phyloP scores from a whole-genome alignment of 2,888 invertebrate species.

The Odiellus spinosus region DNA sequence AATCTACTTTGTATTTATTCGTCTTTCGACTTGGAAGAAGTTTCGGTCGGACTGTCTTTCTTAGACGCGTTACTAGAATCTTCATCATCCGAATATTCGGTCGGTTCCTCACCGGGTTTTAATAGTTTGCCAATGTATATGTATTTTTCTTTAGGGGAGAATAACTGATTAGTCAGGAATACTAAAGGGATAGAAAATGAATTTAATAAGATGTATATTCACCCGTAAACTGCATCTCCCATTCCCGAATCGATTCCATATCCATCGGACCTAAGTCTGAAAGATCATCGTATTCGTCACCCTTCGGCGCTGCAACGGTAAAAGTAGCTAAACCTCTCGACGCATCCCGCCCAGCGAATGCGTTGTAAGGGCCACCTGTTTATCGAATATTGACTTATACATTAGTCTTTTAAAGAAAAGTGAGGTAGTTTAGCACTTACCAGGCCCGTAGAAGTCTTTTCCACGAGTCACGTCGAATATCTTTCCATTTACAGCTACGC shows the following conservation, averaged over 20 bases:
- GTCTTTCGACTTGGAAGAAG: too few relatives aligned
- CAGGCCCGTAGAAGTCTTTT: constrained; percentile 82
- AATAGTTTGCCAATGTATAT: constrained; percentile 74
- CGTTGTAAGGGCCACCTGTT: constrained; percentile 77
- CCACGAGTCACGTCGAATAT: constrained; percentile 89
- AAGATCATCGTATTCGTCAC: constrained; percentile 78
- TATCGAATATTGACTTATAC: background rate
- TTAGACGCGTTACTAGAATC: constrained; percentile 3
- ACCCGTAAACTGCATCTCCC: constrained; percentile 96
- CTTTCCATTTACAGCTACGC: constrained; percentile 84
- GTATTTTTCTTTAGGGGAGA: constrained; percentile 63
- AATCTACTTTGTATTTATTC: too few relatives aligned
- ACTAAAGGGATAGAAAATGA: too few relatives aligned
- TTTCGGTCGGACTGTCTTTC: too few relatives aligned
- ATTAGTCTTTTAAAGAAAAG: too few relatives aligned
- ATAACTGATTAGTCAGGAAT: too few relatives aligned
- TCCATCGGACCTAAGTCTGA: constrained; percentile 81
- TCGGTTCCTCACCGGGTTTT: constrained; percentile 64
- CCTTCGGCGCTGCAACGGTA: constrained; percentile 55
- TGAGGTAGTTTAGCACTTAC: constrained; percentile 38
- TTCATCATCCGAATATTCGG: constrained; percentile 16
- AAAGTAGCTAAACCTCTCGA: constrained; percentile 89
- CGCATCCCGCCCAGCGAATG: constrained; percentile 89
- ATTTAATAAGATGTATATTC: constrained; percentile 22
- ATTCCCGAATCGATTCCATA: constrained; percentile 88